Evolutionary conservation across 2,888 invertebrate species (phyloP).

Genomic region (Pharmacophagus antenor): DNA sequence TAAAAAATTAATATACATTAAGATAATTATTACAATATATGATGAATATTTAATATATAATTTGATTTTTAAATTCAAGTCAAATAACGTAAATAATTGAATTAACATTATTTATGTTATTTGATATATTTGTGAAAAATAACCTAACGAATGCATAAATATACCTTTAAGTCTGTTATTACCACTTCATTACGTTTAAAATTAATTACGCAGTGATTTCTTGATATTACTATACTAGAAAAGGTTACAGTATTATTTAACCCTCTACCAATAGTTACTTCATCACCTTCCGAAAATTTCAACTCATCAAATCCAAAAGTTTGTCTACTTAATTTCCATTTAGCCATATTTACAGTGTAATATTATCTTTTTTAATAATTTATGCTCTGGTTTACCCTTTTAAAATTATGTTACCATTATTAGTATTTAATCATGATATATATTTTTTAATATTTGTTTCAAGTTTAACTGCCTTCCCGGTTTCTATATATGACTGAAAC

Average conservation of each 20-base stretch:
- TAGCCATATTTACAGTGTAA: slow-evolving; percentile 49
- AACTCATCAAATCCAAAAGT: slow-evolving; percentile 55
- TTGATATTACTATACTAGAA: slow-evolving; percentile 64
- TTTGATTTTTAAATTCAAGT: no score
- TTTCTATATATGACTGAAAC: slow-evolving; percentile 14
- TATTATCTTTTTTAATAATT: background rate
- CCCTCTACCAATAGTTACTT: slow-evolving; percentile 62
- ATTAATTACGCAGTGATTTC: slow-evolving; percentile 62
- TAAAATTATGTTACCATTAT: background rate
- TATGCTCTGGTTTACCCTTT: background rate
- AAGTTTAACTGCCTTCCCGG: slow-evolving; percentile 13
- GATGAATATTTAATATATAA: no score
- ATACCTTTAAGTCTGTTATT: slow-evolving; percentile 65
- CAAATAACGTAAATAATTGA: no score
- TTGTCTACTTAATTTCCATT: slow-evolving; percentile 65
- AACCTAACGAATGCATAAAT: no score
- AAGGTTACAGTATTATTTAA: slow-evolving; percentile 55
- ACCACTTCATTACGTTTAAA: slow-evolving; percentile 51
- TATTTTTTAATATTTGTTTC: slow-evolving; percentile 14
- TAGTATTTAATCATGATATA: background rate
- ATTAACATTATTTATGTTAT: no score
- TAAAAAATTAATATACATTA: no score
- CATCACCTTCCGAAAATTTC: slow-evolving; percentile 55
- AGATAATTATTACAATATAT: no score
- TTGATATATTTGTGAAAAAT: no score